Evolutionary conservation across 2,888 invertebrate species (phyloP).

Genomic region (Lasius fuliginosus): DNA sequence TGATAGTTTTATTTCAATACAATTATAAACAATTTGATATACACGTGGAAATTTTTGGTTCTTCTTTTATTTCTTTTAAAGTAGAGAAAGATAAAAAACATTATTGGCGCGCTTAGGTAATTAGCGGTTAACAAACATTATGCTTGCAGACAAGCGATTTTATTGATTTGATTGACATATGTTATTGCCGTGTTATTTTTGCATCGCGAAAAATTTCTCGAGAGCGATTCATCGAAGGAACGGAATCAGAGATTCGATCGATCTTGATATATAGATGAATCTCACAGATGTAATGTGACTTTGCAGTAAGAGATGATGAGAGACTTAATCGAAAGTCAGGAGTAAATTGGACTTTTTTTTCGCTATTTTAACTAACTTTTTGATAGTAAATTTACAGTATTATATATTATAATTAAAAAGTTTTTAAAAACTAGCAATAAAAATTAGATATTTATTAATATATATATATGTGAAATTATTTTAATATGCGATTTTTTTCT

Average conservation of each 20-base stretch:
- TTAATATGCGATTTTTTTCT: neutral
- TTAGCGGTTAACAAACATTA: constrained; percentile 49
- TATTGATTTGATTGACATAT: constrained; percentile 46
- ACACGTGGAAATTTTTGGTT: neutral
- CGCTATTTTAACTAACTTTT: constrained; percentile 8
- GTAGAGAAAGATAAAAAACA: neutral
- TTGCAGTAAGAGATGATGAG: constrained; percentile 60
- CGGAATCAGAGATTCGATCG: constrained; percentile 60
- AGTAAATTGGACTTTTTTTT: constrained; percentile 41
- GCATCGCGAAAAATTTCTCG: constrained; percentile 47
- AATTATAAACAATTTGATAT: neutral
- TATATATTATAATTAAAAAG: neutral
- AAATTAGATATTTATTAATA: neutral
- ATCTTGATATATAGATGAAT: constrained; percentile 59
- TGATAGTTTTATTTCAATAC: neutral
- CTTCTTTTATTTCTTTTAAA: neutral
- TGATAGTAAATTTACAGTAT: neutral
- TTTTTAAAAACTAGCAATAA: neutral
- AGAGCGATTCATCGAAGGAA: constrained; percentile 47
- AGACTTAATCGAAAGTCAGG: constrained; percentile 54
- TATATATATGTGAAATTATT: neutral
- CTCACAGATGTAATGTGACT: constrained; percentile 59
- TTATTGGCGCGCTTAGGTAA: constrained; percentile 21
- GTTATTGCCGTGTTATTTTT: constrained; percentile 50
- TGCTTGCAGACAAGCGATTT: constrained; percentile 51